Conservation (phyloP, 2,888 invertebrate genomes). For the Xestia rhomboidea region DNA sequence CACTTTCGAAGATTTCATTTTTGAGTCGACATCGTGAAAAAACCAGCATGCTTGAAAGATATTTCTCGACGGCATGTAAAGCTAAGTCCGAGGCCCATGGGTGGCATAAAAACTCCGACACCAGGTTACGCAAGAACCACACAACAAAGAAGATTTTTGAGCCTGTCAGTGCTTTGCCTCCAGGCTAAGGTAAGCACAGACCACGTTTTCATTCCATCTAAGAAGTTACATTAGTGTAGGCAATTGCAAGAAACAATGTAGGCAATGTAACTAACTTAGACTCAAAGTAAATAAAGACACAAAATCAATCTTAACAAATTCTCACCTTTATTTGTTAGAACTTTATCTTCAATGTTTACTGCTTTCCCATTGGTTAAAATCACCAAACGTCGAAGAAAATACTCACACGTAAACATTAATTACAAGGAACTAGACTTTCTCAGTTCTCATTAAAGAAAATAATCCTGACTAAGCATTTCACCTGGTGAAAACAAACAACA, state of each 20-base stretch:
- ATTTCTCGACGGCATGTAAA: too few species aligned
- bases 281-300: neutral
- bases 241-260: neutral
- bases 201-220: neutral
- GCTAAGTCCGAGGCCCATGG: too few species aligned
- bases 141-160: neutral
- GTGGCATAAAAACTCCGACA: too few species aligned
- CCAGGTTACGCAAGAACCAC: too few species aligned
- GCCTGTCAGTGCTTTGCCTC: neutral
- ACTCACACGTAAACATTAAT: neutral
- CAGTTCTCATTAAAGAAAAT: neutral
- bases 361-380: neutral
- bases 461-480: neutral
- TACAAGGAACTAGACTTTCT: neutral
- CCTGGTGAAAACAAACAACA: neutral
- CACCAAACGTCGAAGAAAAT: neutral
- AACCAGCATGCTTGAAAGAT: too few species aligned
- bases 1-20: slow-evolving; percentile 20
- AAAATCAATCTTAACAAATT: neutral
- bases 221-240: neutral
- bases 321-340: neutral
- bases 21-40: too few species aligned
- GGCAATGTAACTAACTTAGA: neutral
- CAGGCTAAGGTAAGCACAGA: neutral
- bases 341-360: neutral